Conservation (phyloP, 2,888 invertebrate genomes). For the Thumatha senex region DNA sequence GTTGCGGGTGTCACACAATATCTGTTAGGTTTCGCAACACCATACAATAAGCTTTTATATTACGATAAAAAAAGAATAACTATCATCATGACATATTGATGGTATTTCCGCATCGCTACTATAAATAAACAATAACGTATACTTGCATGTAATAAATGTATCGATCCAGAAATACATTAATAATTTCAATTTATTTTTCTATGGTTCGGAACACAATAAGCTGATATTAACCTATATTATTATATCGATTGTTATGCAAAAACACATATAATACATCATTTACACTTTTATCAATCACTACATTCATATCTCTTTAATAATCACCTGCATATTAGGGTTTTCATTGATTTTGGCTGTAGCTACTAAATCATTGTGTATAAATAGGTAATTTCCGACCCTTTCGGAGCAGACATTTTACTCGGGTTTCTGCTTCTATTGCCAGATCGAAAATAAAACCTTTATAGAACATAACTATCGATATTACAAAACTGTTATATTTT, state of each 20-base stretch:
- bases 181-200: constrained; percentile 63
- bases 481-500: too few species aligned
- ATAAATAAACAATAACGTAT: constrained; percentile 76
- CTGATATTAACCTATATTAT: constrained; percentile 81
- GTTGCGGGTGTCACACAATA: constrained; percentile 74
- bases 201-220: constrained; percentile 70
- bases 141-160: constrained; percentile 61
- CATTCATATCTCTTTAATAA: constrained; percentile 44
- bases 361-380: constrained; percentile 62
- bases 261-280: constrained; percentile 72
- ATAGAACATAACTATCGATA: too few species aligned
- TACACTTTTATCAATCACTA: constrained; percentile 50
- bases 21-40: constrained; percentile 73
- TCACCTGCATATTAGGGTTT: constrained; percentile 67
- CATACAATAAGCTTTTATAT: constrained; percentile 67
- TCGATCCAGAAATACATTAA: constrained; percentile 55
- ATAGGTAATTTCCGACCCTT: constrained; percentile 62
- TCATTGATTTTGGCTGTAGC: constrained; percentile 51
- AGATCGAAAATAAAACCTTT: constrained; percentile 11
- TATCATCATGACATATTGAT: constrained; percentile 74
- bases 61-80: constrained; percentile 66
- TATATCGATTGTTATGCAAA: constrained; percentile 83
- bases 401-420: constrained; percentile 79
- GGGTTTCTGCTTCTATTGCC: constrained; percentile 52
- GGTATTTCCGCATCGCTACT: constrained; percentile 73